A percentile compares a stretch with the other conserved stretches of the same genome.
Conservation (phyloP, 2,888 invertebrate genomes). For the Andrena hattorfiana region DNA sequence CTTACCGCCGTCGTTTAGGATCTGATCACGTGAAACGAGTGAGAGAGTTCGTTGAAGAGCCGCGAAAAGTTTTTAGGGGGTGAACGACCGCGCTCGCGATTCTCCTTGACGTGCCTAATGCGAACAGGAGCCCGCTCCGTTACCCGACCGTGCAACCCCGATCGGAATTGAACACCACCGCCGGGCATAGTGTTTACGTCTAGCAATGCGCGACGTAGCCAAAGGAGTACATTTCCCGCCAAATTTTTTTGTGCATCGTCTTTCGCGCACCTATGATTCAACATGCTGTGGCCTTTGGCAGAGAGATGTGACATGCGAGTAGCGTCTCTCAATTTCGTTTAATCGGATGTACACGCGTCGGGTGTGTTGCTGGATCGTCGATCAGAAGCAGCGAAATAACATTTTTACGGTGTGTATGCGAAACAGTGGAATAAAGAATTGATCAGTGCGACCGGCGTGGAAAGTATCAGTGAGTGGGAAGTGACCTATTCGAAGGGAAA, state of each 20-base stretch:
- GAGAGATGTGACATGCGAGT: slow-evolving; percentile 22
- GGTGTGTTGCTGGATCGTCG: slow-evolving; percentile 7
- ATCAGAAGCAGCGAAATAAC: neutral
- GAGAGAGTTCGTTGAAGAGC: slow-evolving; percentile 14
- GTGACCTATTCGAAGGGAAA: slow-evolving; percentile 41
- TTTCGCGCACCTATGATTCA: neutral
- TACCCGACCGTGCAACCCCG: slow-evolving; percentile 15
- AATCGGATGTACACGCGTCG: neutral
- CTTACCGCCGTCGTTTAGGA: slow-evolving; percentile 1
- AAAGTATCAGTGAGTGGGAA: slow-evolving; percentile 22
- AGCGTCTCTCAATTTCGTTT: neutral
- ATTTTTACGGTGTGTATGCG: slow-evolving; percentile 3
- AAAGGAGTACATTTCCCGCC: slow-evolving; percentile 18
- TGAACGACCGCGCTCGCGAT: slow-evolving; percentile 31
- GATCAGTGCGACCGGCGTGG: slow-evolving; percentile 19
- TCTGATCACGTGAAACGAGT: slow-evolving; percentile 7
- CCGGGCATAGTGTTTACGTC: slow-evolving; percentile 39
- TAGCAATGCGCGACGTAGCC: slow-evolving; percentile 34
- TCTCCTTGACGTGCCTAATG: slow-evolving; percentile 18
- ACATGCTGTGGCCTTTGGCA: neutral
- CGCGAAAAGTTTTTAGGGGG: slow-evolving; percentile 10
- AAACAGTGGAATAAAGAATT: slow-evolving; percentile 15
- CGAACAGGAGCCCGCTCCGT: slow-evolving; percentile 34
- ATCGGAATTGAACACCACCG: slow-evolving; percentile 29
- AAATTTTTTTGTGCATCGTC: neutral